Percentiles rank a stretch among this genome's conserved stretches.
These are phyloP conservation scores for Tapirus terrestris DNA, from an alignment of 2,113 vertebrate genomes.

Conservation along the genomic window DNA sequence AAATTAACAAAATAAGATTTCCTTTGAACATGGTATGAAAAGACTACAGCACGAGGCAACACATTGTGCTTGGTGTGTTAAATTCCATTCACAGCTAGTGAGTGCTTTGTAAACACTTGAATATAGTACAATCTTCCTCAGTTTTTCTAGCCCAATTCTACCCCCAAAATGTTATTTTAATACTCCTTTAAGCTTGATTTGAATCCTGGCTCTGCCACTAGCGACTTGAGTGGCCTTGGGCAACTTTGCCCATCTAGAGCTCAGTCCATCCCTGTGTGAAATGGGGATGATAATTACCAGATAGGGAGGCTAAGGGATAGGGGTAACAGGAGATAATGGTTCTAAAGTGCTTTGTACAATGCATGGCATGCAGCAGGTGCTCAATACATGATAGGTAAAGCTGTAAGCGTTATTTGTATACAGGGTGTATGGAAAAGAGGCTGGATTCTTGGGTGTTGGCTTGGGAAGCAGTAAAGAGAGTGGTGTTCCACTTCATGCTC, in stretches of 20 bases:
- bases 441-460: not conserved
- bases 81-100: not conserved
- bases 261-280: not conserved
- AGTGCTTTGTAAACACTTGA: conserved; percentile 21
- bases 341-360: not conserved
- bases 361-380: not conserved
- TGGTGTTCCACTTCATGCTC: not conserved
- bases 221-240: not conserved
- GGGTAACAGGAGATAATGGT: not conserved
- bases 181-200: not conserved
- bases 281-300: not conserved
- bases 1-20: conserved; percentile 47
- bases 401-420: not conserved
- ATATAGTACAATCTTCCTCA: not conserved
- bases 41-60: not conserved
- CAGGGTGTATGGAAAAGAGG: not conserved
- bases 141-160: not conserved
- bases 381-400: not conserved
- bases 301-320: not conserved
- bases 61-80: not conserved
- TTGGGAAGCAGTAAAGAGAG: not conserved
- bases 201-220: not conserved
- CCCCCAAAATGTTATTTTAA: not conserved
- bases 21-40: conserved; percentile 24
- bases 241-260: not conserved